Percentiles rank a stretch among this genome's conserved stretches.
Evolutionary conservation across 2,797 vertebrate genomes (phyloP).

Genomic region (Sylvia borin): DNA sequence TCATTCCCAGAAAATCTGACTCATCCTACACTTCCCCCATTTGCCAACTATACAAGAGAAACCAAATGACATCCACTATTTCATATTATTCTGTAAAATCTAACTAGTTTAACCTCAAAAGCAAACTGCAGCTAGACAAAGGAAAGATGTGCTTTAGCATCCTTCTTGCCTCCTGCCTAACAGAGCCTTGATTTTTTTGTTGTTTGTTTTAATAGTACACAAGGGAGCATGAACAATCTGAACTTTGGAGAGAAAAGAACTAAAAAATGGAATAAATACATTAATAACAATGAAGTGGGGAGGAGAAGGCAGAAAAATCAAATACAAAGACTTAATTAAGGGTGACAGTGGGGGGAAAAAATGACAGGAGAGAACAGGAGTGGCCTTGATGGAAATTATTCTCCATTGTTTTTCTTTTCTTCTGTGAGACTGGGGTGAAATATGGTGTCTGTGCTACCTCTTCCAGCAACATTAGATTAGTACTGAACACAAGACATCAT

Average conservation of each 20-base stretch:
- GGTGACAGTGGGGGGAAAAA: fast-evolving
- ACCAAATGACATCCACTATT: neutral
- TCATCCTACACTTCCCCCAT: neutral
- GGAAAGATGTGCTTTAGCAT: neutral
- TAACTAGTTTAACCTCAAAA: neutral
- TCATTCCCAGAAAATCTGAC: neutral
- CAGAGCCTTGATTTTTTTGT: neutral
- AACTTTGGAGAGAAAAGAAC: neutral
- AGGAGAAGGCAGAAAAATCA: neutral
- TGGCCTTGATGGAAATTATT: neutral
- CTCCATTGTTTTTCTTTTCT: neutral
- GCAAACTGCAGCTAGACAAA: neutral
- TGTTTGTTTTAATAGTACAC: neutral
- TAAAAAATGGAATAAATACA: neutral
- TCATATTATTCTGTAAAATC: neutral
- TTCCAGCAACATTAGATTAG: neutral
- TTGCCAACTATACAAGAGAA: neutral
- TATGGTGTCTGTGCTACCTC: neutral
- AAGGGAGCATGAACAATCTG: neutral
- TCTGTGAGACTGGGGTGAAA: neutral
- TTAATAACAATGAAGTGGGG: neutral
- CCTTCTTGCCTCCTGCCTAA: neutral
- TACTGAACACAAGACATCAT: neutral
- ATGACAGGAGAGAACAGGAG: neutral
- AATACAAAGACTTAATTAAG: neutral